Percentiles rank a stretch among this genome's conserved stretches.
Evolutionary conservation across 2,888 invertebrate species (phyloP).

Genomic region (Epinotia brunnichana): DNA sequence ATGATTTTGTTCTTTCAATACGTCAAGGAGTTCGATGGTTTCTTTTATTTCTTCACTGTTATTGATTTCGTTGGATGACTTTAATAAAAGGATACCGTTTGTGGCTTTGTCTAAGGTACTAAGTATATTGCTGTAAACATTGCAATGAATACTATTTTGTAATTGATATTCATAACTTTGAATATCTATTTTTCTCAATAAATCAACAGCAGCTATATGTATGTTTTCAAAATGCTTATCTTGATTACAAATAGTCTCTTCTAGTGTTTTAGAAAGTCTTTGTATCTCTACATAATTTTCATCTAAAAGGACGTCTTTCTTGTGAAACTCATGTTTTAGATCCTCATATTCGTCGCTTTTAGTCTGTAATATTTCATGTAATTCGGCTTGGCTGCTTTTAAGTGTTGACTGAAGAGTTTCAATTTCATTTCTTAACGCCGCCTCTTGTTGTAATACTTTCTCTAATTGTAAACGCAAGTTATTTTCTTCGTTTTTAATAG

Average conservation of each 20-base stretch:
- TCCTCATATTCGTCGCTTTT: conserved; percentile 48
- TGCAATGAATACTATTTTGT: conserved; percentile 43
- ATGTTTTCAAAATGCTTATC: conserved; percentile 56
- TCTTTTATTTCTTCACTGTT: conserved; percentile 47
- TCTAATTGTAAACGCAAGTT: conserved; percentile 35
- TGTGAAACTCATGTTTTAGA: conserved; percentile 45
- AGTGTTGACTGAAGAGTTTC: conserved; percentile 47
- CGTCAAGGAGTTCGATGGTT: conserved; percentile 56
- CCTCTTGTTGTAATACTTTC: conserved; percentile 30
- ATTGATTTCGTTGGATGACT: conserved; percentile 39
- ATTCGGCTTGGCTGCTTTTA: conserved; percentile 48
- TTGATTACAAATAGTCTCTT: conserved; percentile 47
- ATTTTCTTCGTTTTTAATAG: conserved; percentile 47
- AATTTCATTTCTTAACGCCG: conserved; percentile 46
- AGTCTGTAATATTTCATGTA: conserved; percentile 47
- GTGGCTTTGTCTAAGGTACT: conserved; percentile 59
- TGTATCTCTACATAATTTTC: conserved; percentile 50
- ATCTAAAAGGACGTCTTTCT: conserved; percentile 50
- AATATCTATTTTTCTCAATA: conserved; percentile 53
- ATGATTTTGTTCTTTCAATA: conserved; percentile 56
- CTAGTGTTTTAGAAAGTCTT: conserved; percentile 44
- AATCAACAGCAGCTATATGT: conserved; percentile 50
- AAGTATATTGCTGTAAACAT: conserved; percentile 55
- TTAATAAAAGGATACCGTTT: conserved; percentile 51
- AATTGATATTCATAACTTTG: conserved; percentile 48